Percentiles rank a stretch among this genome's conserved stretches.
These are phyloP conservation scores for Melitaea cinxia DNA, from an alignment of 1,140 invertebrate species.

Conservation along the genomic window DNA sequence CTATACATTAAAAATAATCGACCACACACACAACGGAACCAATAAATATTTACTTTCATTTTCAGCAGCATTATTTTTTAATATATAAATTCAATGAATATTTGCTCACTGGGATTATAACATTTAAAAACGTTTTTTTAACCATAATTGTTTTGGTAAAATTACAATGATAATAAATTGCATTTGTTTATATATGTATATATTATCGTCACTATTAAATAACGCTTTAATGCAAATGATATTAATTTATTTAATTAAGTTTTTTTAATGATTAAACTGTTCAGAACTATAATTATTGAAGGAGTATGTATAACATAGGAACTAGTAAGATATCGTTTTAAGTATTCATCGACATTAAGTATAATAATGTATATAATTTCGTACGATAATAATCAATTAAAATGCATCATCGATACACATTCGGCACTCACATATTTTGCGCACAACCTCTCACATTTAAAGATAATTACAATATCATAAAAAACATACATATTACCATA, in stretches of 20 bases:
- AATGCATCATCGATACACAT: slow-evolving; percentile 52
- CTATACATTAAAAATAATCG: not conserved
- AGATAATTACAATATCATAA: slow-evolving; percentile 65
- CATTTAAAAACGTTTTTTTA: slow-evolving; percentile 7
- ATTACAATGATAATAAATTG: slow-evolving; percentile 5
- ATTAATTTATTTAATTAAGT: slow-evolving; percentile 1
- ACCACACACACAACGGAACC: slow-evolving; percentile 5
- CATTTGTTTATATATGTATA: slow-evolving; percentile 1
- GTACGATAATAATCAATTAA: slow-evolving; percentile 47
- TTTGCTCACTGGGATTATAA: not conserved
- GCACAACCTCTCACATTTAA: slow-evolving; percentile 69
- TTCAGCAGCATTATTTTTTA: not conserved
- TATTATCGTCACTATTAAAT: slow-evolving; percentile 6
- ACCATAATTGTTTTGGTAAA: not conserved
- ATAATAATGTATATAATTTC: slow-evolving; percentile 43
- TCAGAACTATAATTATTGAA: slow-evolving; percentile 26
- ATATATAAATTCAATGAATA: not conserved
- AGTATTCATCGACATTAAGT: slow-evolving; percentile 47
- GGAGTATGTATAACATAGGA: slow-evolving; percentile 52
- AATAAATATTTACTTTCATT: slow-evolving; percentile 8
- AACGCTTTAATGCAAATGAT: slow-evolving; percentile 4
- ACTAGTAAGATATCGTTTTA: slow-evolving; percentile 55
- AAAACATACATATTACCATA: slow-evolving; percentile 64
- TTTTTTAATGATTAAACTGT: slow-evolving; percentile 4
- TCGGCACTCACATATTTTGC: slow-evolving; percentile 47